Base-by-base conservation (phyloP, 2,113 vertebrate genomes). In the Rhinopomastus cyanomelas region DNA sequence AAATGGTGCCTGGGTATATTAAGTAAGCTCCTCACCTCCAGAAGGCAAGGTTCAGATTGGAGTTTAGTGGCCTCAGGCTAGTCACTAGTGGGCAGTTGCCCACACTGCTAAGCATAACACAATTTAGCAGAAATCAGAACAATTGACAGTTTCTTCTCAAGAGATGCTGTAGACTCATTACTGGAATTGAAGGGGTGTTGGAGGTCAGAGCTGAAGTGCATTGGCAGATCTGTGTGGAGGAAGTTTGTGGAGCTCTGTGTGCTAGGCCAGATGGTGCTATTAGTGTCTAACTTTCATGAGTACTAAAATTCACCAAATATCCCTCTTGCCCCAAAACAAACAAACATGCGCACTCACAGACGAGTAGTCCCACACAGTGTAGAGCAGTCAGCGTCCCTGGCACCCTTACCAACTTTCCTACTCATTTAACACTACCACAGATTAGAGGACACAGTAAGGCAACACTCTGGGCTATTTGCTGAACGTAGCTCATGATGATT, bases 181-280 rank as follows among this genome's bases (percentile, higher is more conserved):
- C 92, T 88, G 91, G 92, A 96, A 96, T 79, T 82, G 94, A 91
- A 76, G 85, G 93, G 85, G 96, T 93, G 95, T 62, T 95, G 85
- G 88, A 95, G 96, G 96, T 97, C 95, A 96, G 84, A 92, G 85
- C 88, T 93, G 92, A 94, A 92, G 88, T 68, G 78, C 91, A 83
- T 84, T 95, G 93, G 92, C 94, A 90, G 95, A 96, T 91, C 93
- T 87, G 76, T 84, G 69, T 90, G 69, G 81, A 80, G 93, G 87
- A 94, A 96, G 93, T 78, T 76, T 81, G 84, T 9, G 6, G 76
- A 55, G 49, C 93, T 55, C 39, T 68, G 57, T 91, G 75, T 88
- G 68, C 25, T 55, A 71, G 89, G 95, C 96, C 96, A 97, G 97
- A 97, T 97, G 96, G 89, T 96, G 59, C 87, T 87, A 61, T 71